phyloP scores from a whole-genome alignment of 1,140 invertebrate genomes.

The Aricia agestis region DNA sequence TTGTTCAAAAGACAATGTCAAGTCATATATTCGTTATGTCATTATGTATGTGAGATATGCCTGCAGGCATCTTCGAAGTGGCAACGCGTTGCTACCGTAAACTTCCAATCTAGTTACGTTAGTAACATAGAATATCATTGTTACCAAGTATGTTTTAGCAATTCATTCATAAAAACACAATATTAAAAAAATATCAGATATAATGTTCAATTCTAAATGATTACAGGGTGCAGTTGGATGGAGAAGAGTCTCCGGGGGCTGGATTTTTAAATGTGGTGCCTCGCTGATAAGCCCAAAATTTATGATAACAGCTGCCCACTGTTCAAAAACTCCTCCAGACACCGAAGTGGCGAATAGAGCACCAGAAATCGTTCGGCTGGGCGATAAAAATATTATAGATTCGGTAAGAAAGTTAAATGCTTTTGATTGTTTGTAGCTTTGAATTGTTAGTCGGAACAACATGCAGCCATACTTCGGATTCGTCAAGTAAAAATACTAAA shows the following conservation, averaged over 20 bases:
- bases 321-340: constrained; percentile 25
- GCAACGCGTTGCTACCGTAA: too few species aligned
- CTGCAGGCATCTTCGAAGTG: too few species aligned
- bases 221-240: constrained; percentile 31
- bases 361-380: constrained; percentile 35
- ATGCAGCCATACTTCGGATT: too few species aligned
- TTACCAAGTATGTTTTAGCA: neutral
- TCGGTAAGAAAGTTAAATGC: constrained; percentile 11
- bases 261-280: constrained; percentile 31
- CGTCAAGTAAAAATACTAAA: too few species aligned
- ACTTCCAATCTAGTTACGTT: too few species aligned
- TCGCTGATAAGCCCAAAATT: constrained; percentile 27
- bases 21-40: too few species aligned
- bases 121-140: too few species aligned
- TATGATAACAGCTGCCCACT: constrained; percentile 31
- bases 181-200: neutral
- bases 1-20: too few species aligned
- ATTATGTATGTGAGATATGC: too few species aligned
- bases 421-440: neutral
- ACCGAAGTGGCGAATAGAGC: constrained; percentile 8
- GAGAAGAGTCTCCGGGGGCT: constrained; percentile 20
- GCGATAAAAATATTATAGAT: constrained; percentile 30
- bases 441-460: too few species aligned
- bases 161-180: neutral
- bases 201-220: neutral